Conservation (phyloP, 1,140 invertebrate genomes). For the Drosophila takahashii region DNA sequence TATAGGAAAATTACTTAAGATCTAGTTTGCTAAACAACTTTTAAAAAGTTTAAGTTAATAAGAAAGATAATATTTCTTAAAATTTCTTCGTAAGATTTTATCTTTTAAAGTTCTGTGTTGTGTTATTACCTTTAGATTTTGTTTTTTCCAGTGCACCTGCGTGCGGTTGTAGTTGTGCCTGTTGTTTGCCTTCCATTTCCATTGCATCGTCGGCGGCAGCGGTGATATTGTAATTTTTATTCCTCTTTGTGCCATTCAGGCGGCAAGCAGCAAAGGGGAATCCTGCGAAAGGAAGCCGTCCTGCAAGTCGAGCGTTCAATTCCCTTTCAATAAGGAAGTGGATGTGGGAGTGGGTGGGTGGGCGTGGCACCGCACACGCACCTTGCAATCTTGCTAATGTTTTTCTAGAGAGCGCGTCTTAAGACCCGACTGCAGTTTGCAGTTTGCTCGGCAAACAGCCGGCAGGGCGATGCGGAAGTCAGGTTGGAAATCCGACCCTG, state of each 20-base stretch:
- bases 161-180: constrained; percentile 48
- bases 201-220: constrained; percentile 50
- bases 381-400: constrained; percentile 83
- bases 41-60: too few species aligned
- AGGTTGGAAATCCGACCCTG: constrained; percentile 27
- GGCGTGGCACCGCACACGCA: constrained; percentile 63
- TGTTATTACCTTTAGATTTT: too few species aligned
- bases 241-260: constrained; percentile 69
- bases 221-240: constrained; percentile 82
- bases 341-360: neutral
- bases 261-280: constrained; percentile 47
- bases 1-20: too few species aligned
- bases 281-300: constrained; percentile 33
- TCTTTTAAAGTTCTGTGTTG: too few species aligned
- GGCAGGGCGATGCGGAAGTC: constrained; percentile 63
- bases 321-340: constrained; percentile 65
- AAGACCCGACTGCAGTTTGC: constrained; percentile 59
- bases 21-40: too few species aligned
- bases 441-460: constrained; percentile 61
- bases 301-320: constrained; percentile 72
- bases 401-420: constrained; percentile 64
- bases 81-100: too few species aligned
- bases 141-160: constrained; percentile 21
- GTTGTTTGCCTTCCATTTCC: constrained; percentile 66
- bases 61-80: too few species aligned